Conservation (phyloP, 2,888 invertebrate species). For the Diarsia mendica region DNA sequence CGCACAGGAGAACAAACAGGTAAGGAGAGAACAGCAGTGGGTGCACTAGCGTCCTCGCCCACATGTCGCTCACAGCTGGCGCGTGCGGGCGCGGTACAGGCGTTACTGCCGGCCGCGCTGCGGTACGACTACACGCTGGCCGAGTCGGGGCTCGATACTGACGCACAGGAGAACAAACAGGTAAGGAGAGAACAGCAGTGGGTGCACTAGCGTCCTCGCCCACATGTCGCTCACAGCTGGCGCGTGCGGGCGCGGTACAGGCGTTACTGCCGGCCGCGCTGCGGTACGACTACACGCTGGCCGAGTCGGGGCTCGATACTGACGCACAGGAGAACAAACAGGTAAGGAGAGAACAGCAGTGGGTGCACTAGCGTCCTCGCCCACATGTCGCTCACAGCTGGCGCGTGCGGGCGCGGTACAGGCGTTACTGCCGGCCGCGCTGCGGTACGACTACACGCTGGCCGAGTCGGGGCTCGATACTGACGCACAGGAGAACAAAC, state of each 20-base stretch:
- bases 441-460: conserved; percentile 99
- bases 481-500: conserved; percentile 95
- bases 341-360: conserved; percentile 91
- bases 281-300: conserved; percentile 98
- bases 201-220: conserved; percentile 96
- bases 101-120: conserved; percentile 96
- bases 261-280: conserved; percentile 97
- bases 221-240: conserved; percentile 95
- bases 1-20: conserved; percentile 95
- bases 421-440: conserved; percentile 96
- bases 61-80: conserved; percentile 96
- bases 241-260: conserved; percentile 97
- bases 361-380: conserved; percentile 96
- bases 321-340: conserved; percentile 96
- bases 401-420: conserved; percentile 97
- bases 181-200: conserved; percentile 91
- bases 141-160: conserved; percentile 97
- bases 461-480: conserved; percentile 98
- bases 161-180: conserved; percentile 95
- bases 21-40: conserved; percentile 91
- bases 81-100: conserved; percentile 97
- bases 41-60: conserved; percentile 96
- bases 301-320: conserved; percentile 98
- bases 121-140: conserved; percentile 99
- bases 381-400: conserved; percentile 95